phyloP scores from a whole-genome alignment of 2,797 vertebrate species.

The Darevskia nairensis region DNA sequence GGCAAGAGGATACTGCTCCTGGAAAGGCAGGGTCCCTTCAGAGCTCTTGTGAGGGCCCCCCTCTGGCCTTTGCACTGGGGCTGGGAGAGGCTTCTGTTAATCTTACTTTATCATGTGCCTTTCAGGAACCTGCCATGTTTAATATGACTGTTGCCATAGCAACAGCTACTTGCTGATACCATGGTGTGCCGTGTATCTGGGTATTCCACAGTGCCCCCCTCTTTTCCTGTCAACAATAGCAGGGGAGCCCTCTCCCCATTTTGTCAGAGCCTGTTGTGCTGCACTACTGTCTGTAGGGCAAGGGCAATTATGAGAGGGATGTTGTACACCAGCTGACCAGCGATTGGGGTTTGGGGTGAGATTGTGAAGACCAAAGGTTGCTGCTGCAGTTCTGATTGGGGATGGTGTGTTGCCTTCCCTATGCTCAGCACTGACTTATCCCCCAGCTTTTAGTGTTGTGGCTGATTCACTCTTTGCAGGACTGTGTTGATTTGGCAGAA shows the following conservation, averaged over 20 bases:
- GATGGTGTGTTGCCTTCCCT: not conserved
- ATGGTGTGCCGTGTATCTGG: slow-evolving; percentile 69
- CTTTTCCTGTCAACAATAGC: slow-evolving; percentile 49
- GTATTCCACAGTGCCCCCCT: slow-evolving; percentile 52
- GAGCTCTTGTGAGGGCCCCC: not conserved
- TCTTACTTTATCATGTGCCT: slow-evolving; percentile 76
- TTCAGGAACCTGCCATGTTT: slow-evolving; percentile 81
- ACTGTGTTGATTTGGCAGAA: not conserved
- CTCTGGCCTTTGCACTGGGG: not conserved
- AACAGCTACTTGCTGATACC: slow-evolving; percentile 75
- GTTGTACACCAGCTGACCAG: not conserved
- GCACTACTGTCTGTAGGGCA: not conserved
- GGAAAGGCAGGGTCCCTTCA: not conserved
- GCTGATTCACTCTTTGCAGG: slow-evolving; percentile 47
- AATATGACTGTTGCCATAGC: slow-evolving; percentile 81
- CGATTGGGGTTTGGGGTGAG: fast-evolving
- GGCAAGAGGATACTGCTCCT: not conserved
- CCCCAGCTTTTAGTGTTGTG: not conserved
- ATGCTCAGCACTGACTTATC: not conserved
- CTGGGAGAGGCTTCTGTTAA: slow-evolving; percentile 74
- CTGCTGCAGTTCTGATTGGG: not conserved
- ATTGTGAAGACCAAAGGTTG: no score
- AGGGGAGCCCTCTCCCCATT: slow-evolving; percentile 38
- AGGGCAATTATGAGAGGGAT: no score
- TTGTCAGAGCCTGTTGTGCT: fast-evolving